A percentile compares a stretch with the other conserved stretches of the same genome.
phyloP scores from a whole-genome alignment of 2,797 vertebrate species.

The Melanogrammus aeglefinus region DNA sequence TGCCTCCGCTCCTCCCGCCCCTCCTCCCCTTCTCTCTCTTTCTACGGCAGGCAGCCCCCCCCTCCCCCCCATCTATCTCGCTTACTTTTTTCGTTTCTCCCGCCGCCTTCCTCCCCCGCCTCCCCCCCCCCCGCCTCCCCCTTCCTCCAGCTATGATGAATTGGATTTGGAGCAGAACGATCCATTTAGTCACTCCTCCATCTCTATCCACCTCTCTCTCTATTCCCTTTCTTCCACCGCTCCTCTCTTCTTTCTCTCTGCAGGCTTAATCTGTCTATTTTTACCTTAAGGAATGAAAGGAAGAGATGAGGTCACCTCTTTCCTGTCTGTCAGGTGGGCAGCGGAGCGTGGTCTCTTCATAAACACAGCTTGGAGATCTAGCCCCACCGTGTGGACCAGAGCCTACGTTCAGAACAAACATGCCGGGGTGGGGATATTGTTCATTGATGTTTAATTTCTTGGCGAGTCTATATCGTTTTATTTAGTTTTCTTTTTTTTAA shows the following conservation, averaged over 20 bases:
- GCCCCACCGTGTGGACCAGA: slow-evolving; percentile 62
- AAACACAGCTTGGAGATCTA: slow-evolving; percentile 37
- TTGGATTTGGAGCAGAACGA: slow-evolving; percentile 78
- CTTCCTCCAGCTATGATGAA: slow-evolving; percentile 76
- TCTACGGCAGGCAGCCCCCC: slow-evolving; percentile 25
- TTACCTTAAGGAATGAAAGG: slow-evolving; percentile 73
- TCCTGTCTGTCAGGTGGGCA: slow-evolving; percentile 72
- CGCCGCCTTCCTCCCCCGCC: slow-evolving; percentile 18
- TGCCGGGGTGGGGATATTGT: neutral
- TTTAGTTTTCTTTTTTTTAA: too few species aligned
- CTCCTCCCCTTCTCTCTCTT: neutral
- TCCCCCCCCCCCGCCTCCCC: slow-evolving; percentile 50
- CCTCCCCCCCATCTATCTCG: neutral
- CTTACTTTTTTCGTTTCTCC: too few species aligned
- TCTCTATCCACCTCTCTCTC: slow-evolving; percentile 63
- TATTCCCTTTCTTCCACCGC: slow-evolving; percentile 54
- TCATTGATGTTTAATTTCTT: too few species aligned
- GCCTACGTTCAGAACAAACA: neutral
- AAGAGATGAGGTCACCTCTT: slow-evolving; percentile 73
- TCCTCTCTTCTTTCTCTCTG: slow-evolving; percentile 68
- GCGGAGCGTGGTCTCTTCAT: slow-evolving; percentile 45
- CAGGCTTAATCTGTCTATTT: slow-evolving; percentile 75
- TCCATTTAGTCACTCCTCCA: slow-evolving; percentile 73
- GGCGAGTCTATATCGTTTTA: too few species aligned
- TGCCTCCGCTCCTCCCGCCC: slow-evolving; percentile 58